phyloP scores from a whole-genome alignment of 2,113 vertebrate species.

The Morone saxatilis region DNA sequence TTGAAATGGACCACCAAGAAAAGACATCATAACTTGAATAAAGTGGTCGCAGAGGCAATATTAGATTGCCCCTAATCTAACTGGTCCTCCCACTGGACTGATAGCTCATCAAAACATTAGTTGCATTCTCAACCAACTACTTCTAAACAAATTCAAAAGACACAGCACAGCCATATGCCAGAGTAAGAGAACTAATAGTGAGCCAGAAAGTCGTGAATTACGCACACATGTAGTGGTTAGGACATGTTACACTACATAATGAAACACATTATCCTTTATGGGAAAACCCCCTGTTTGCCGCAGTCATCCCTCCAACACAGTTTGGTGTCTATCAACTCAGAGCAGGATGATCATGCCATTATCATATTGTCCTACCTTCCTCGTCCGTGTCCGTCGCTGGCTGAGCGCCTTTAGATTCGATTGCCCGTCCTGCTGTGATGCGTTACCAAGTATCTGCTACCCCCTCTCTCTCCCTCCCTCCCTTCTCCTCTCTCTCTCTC shows the following conservation, averaged over 20 bases:
- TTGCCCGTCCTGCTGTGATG: slow-evolving; percentile 80
- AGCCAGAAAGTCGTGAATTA: slow-evolving; percentile 53
- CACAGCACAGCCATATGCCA: not conserved
- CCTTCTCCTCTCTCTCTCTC: slow-evolving; percentile 24
- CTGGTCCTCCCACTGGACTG: not conserved
- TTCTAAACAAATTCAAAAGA: slow-evolving; percentile 10
- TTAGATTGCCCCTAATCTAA: no score
- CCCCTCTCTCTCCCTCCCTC: slow-evolving; percentile 44
- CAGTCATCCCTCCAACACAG: slow-evolving; percentile 7
- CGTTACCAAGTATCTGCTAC: slow-evolving; percentile 74
- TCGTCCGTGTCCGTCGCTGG: slow-evolving; percentile 80
- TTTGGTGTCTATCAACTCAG: slow-evolving; percentile 6
- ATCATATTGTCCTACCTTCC: slow-evolving; percentile 80
- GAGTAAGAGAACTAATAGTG: not conserved
- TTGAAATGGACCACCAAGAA: not conserved
- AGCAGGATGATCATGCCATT: slow-evolving; percentile 36
- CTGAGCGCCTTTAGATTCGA: slow-evolving; percentile 76
- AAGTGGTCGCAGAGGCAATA: not conserved
- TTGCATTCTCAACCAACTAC: not conserved
- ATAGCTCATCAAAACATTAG: not conserved
- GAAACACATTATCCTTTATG: not conserved
- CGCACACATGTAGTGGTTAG: not conserved
- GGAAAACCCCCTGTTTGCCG: slow-evolving; percentile 7
- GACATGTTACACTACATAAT: not conserved
- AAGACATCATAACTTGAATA: slow-evolving; percentile 2